Base-by-base conservation (phyloP, 2,888 invertebrate species). In the Prenolepis imparis region DNA sequence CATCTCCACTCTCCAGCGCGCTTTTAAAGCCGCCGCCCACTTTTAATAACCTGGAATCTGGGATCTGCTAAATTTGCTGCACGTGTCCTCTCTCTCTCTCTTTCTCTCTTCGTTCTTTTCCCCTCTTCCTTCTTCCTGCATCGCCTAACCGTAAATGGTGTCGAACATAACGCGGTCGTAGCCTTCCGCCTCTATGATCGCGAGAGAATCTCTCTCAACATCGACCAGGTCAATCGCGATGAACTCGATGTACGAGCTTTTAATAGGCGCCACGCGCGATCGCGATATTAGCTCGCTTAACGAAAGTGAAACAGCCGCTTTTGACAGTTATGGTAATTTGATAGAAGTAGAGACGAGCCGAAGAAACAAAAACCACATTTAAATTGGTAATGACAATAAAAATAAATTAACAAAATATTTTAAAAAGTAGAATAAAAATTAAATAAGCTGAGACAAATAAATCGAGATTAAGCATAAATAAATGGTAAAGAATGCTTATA, bases 41-140 rank as follows among this genome's bases (percentile, higher is more conserved):
- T 94, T 94, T 93, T 94, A 94, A 94, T 93, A 94, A 94, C 91
- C 93, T 94, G 94, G 93, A 94, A 94, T 94, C 91, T 92, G 90
- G 92, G 90, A 90, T 91, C 88, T 91, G 92, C 91, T 94, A 94
- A 93, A 94, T 94, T 94, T 94, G 93, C 59, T 59, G 83, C 77
- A 41, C 64, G 68, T 57, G n/a, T 32, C 74, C 82, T 67, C 75
- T 44, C 75, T 12, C 21, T 3, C 1, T 41, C 32, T 41, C 41
- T 66, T 36, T 67, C 52, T 21, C 68, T 24, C 9, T 28, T 52
- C 9, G 32, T 44, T 39, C 73, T 41, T 39, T 61, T 68, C 15
- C 72, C 68, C 81, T 80, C 84, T 87, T 86, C 84, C 75, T 44
- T 83, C 21, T 48, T 48, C 32, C 82, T 77, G 18, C 36, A 59